These are phyloP conservation scores for Platycheirus albimanus DNA, from an alignment of 2,888 invertebrate genomes.

Conservation along the genomic window DNA sequence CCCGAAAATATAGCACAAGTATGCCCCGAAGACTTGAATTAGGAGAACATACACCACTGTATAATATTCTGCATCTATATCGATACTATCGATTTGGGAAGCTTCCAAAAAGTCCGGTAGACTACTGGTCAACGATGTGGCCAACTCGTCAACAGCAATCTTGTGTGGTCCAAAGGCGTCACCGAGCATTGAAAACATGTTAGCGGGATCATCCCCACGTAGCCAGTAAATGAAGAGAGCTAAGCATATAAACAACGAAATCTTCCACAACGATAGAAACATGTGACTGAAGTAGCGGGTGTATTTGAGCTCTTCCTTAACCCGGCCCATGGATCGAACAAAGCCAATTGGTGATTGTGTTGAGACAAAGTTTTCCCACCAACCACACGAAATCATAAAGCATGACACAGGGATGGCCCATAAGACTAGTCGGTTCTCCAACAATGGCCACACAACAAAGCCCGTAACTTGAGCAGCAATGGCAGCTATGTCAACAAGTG, in stretches of 20 bases:
- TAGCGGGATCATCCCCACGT: slow-evolving; percentile 89
- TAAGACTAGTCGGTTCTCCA: slow-evolving; percentile 89
- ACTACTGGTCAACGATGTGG: slow-evolving; percentile 80
- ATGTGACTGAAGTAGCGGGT: slow-evolving; percentile 95
- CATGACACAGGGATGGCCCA: slow-evolving; percentile 95
- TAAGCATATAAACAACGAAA: slow-evolving; percentile 89
- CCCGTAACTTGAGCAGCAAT: slow-evolving; percentile 95
- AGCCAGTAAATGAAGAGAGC: slow-evolving; percentile 89
- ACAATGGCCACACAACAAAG: slow-evolving; percentile 95
- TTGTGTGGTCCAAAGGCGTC: slow-evolving; percentile 90
- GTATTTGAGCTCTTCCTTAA: slow-evolving; percentile 90
- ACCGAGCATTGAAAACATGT: slow-evolving; percentile 90
- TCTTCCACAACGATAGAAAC: slow-evolving; percentile 96
- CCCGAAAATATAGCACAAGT: slow-evolving; percentile 95
- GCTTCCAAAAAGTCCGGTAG: slow-evolving; percentile 90
- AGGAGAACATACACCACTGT: slow-evolving; percentile 90
- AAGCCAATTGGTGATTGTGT: slow-evolving; percentile 90
- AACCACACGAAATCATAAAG: slow-evolving; percentile 93
- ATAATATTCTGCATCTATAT: slow-evolving; percentile 88
- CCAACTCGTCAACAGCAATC: slow-evolving; percentile 88
- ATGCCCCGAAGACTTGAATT: slow-evolving; percentile 92
- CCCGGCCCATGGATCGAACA: slow-evolving; percentile 88
- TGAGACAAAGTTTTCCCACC: slow-evolving; percentile 99
- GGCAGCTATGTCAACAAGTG: slow-evolving; percentile 92
- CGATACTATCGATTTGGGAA: slow-evolving; percentile 88